Conservation (phyloP, 30 jellyfish, hydroid and myxozoan genomes). For the Turritopsis dohrnii region DNA sequence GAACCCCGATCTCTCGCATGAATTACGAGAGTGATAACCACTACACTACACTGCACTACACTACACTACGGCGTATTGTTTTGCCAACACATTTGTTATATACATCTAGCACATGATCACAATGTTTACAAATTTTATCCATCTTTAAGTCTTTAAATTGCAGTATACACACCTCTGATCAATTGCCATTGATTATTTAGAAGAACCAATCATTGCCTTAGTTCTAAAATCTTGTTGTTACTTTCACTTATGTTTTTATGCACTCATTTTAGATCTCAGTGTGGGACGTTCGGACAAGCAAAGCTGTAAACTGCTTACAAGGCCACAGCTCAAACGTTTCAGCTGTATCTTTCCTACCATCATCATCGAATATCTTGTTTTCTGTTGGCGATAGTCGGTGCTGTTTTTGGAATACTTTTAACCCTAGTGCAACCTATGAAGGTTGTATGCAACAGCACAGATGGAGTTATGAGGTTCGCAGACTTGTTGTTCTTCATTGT, state of each 20-base stretch:
- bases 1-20: too few species aligned
- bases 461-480: slow-evolving; percentile 58
- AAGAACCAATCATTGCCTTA: too few species aligned
- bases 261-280: slow-evolving; percentile 51
- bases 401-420: slow-evolving; percentile 61
- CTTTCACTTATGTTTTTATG: background rate
- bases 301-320: slow-evolving; percentile 35
- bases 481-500: background rate
- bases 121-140: too few species aligned
- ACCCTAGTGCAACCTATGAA: slow-evolving; percentile 41
- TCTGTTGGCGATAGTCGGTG: slow-evolving; percentile 79
- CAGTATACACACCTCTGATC: too few species aligned
- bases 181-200: too few species aligned
- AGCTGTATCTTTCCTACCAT: slow-evolving; percentile 35
- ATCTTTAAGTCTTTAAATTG: too few species aligned
- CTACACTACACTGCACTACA: too few species aligned
- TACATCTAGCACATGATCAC: too few species aligned
- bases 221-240: slow-evolving; percentile 1
- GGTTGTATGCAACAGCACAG: slow-evolving; percentile 53
- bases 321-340: slow-evolving; percentile 82
- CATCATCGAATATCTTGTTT: slow-evolving; percentile 36
- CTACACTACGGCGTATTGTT: too few species aligned
- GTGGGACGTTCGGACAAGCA: slow-evolving; percentile 75
- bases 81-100: too few species aligned
- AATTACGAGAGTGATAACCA: too few species aligned